Evolutionary conservation across 2,797 vertebrate species (phyloP), one percentile per base, ranked within the genome.

Genomic region (Sphenopsis melanotis): DNA sequence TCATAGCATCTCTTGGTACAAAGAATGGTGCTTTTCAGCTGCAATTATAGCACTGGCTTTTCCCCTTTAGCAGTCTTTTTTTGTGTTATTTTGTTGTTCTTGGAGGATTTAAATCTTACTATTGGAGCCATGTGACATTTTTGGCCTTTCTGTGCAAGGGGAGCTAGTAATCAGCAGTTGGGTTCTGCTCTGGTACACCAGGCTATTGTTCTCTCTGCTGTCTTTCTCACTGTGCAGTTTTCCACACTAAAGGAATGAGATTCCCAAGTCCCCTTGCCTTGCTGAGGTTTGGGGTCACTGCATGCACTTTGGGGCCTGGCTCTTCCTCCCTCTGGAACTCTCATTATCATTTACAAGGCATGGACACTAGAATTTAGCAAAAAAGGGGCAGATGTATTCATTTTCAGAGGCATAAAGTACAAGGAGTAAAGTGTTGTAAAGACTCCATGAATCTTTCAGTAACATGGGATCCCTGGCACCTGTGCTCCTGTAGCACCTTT

Each of bases 91-190:
- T 87, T 93, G 44, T 95, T 94, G 22, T 93, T 95, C 71, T 94
- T 91, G 71, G 3, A 36, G 71, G 39, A 52, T 69, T 96, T 95
- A 90, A 95, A 95, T 95, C 56, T 96, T 94, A 49, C 60, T 75
- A 37, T 95, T 61, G 86, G 89, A 87, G 18, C 13, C 29, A 21
- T 60, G 90, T 94, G 82, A 78, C 42, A 9, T 80, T 87, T 95
- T 84, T 95, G 50, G 71, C 52, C 69, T 97, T 97, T 92, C 87
- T 89, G 59, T 91, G 80, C 39, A 82, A 93, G 70, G 63, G 44
- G 32, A 94, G 49, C 55, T 91, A 29, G 63, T 87, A 89, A 79
- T 78, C 44, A 72, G 60, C 36, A 68, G 23, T 4, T 8, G 2
- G 15, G 26, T 30, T 95, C 83, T 95, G 57, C 53, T 88, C 46